A percentile compares a stretch with the other conserved stretches of the same genome.
phyloP scores from a whole-genome alignment of 1,140 invertebrate species.

The Brevipalpus yothersi region DNA sequence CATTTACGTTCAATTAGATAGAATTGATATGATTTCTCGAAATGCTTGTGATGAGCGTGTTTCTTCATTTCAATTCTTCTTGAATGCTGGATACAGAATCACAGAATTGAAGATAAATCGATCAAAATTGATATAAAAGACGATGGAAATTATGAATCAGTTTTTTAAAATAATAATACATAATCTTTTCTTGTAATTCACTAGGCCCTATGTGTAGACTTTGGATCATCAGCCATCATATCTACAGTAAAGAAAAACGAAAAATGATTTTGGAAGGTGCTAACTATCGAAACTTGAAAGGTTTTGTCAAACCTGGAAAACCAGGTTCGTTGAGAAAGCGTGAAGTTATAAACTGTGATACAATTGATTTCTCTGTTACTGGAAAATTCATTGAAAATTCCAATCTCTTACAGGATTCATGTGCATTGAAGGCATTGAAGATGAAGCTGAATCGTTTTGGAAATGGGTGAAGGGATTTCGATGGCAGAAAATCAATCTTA shows the following conservation, averaged over 20 bases:
- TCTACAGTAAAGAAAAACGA: constrained; percentile 3
- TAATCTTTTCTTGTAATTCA: background rate
- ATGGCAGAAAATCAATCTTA: background rate
- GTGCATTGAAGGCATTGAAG: background rate
- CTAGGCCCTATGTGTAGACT: background rate
- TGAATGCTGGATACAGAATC: background rate
- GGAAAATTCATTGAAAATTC: background rate
- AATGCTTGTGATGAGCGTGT: too few species aligned
- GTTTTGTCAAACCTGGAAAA: constrained; percentile 4
- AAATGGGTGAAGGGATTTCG: background rate
- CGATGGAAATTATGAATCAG: background rate
- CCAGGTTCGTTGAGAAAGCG: constrained; percentile 4
- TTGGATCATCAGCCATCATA: constrained; percentile 8
- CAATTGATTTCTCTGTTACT: background rate
- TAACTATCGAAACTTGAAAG: constrained; percentile 1
- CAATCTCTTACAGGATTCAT: constrained; percentile 3
- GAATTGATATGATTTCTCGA: too few species aligned
- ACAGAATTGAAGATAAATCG: background rate
- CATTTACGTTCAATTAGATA: too few species aligned
- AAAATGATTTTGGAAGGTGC: constrained; percentile 1
- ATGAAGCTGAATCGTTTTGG: constrained; percentile 2
- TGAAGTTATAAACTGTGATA: background rate
- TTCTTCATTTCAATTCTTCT: too few species aligned
- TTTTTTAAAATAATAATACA: background rate
- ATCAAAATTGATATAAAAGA: background rate